Percentiles rank a stretch among this genome's conserved stretches.
phyloP scores from a whole-genome alignment of 2,113 vertebrate species.

The Alethe castanea region DNA sequence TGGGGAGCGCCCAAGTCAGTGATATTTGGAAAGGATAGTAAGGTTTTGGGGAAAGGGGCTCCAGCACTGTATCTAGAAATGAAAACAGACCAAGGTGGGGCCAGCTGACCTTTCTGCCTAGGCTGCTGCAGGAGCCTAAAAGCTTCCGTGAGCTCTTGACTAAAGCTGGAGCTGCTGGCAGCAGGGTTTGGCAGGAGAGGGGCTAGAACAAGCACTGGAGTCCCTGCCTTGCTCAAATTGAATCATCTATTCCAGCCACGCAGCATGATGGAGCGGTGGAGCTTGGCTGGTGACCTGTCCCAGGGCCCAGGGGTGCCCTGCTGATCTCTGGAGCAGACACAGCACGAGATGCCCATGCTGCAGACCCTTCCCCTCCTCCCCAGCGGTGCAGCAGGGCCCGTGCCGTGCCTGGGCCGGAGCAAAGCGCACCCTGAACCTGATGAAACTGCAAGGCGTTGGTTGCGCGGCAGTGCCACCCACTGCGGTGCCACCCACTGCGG shows the following conservation, averaged over 20 bases:
- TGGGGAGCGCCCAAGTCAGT: neutral
- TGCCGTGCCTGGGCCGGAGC: neutral
- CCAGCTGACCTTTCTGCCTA: neutral
- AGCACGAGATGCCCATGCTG: accelerated
- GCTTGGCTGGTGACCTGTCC: neutral
- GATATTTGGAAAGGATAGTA: neutral
- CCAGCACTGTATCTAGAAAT: neutral
- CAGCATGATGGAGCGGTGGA: neutral
- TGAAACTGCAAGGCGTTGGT: neutral
- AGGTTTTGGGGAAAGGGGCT: neutral
- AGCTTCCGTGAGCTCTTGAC: neutral
- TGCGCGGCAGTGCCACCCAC: neutral
- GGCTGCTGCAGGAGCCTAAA: neutral
- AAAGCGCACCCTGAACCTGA: neutral
- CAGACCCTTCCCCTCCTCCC: neutral
- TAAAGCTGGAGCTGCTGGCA: neutral
- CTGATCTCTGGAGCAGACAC: neutral
- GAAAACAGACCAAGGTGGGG: neutral
- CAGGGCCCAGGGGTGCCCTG: neutral
- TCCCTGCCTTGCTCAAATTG: neutral
- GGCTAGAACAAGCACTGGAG: neutral
- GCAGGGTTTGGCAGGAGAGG: neutral
- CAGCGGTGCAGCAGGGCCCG: accelerated
- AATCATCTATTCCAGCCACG: neutral
- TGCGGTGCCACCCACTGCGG: neutral